Base-by-base conservation (phyloP, 2,113 vertebrate genomes). In the Ploceus nigricollis region DNA sequence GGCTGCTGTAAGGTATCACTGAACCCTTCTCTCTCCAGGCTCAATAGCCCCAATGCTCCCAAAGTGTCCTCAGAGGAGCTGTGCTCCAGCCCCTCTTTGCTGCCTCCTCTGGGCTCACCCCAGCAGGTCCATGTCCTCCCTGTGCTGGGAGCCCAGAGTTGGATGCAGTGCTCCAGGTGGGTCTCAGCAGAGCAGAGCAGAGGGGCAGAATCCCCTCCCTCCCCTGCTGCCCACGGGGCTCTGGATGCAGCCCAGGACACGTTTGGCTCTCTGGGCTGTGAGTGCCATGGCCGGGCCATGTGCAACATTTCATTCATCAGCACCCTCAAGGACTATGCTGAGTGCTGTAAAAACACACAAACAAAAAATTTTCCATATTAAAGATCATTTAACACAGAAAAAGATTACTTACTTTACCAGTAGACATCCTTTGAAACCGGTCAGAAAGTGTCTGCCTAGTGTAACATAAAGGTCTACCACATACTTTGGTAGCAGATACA, bases 101-200 rank as follows among this genome's bases (percentile, higher is more conserved):
- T 21, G 5, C 28, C 24, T 39, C 10, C 20, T 54, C n/a, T 82
- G 71, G 11, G 1, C 31, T 11, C 0, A 0, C 7, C 42, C 7
- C 16, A 70, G 0, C 25, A n/a, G 35, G 17, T 51, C 44, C 14
- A 1, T 40, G 37, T 66, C n/a, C 2, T 0, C 11, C 1, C 1
- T 14, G 2, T 72, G 5, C 7, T 8, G 64, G 21, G 23, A 2
- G 7, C 28, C 30, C 56, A 58, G n/a, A 0, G 0, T 56, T 54
- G 68, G 15, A 17, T 3, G 9, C 60, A 47, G 42, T 1, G 19
- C 84, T 70, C 6, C 47, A 79, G 28, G 20, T 50, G 60, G 35
- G 37, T 78, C 22, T 83, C 37, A 60, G 0, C 6, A 73, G 54
- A 23, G 42, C 1, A 0, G n/a, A 51, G 75, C 15, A 64, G 70